Conservation (phyloP, 1,140 invertebrate genomes). For the Melanaphis sacchari region DNA sequence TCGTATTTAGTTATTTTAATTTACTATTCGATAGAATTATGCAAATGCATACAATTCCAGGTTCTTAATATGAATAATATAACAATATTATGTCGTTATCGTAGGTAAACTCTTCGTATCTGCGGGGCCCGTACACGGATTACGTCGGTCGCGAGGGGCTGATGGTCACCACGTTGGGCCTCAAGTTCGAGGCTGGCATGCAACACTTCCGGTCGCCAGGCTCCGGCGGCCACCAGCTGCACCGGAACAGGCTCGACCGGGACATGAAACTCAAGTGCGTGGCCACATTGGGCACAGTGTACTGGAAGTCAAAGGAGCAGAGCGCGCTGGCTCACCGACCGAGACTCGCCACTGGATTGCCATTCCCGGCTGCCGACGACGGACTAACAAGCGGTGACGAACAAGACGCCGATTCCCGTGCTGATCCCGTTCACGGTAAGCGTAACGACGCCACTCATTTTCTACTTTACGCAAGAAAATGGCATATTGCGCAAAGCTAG, state of each 20-base stretch:
- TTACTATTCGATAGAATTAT: too few relatives aligned
- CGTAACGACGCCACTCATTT: background rate
- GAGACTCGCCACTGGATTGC: constrained; percentile 62
- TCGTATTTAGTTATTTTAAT: too few relatives aligned
- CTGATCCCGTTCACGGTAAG: constrained; percentile 66
- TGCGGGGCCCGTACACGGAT: constrained; percentile 68
- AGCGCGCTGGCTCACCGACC: constrained; percentile 77
- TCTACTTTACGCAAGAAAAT: background rate
- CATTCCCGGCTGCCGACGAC: constrained; percentile 71
- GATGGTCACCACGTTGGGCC: constrained; percentile 74
- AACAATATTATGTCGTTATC: constrained; percentile 32
- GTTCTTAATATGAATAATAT: background rate
- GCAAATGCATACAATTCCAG: too few relatives aligned
- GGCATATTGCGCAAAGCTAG: background rate
- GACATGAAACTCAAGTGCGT: constrained; percentile 88
- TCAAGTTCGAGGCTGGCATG: constrained; percentile 75
- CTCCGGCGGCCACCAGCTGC: background rate
- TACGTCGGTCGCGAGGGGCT: constrained; percentile 70
- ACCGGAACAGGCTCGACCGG: constrained; percentile 65
- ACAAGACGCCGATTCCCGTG: constrained; percentile 64
- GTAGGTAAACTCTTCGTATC: constrained; percentile 67
- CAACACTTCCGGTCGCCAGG: constrained; percentile 73
- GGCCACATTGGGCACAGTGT: constrained; percentile 83
- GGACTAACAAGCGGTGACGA: constrained; percentile 67
- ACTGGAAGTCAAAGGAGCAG: constrained; percentile 83